These are phyloP conservation scores for Styela clava DNA, from an alignment of 23 tunicate species.

Conservation along the genomic window DNA sequence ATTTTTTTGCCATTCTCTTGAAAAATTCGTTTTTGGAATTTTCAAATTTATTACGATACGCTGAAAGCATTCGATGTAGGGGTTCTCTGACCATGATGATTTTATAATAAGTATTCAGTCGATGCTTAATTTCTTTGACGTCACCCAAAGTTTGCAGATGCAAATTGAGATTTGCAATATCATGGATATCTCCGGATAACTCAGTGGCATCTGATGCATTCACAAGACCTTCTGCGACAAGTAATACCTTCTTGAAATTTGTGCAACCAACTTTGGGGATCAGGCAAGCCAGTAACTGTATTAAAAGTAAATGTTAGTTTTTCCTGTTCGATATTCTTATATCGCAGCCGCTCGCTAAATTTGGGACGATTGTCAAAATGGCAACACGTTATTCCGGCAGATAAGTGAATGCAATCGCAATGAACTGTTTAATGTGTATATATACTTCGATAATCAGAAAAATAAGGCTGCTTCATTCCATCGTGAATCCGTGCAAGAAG, in stretches of 20 bases:
- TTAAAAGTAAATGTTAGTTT: not conserved
- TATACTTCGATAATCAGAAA: no score
- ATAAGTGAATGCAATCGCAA: not conserved
- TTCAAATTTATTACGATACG: not conserved
- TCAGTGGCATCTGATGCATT: not conserved
- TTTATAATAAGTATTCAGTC: conserved; percentile 14
- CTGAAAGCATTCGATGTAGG: not conserved
- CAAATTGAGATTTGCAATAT: not conserved
- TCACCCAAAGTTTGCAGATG: not conserved
- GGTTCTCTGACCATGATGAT: conserved; percentile 25
- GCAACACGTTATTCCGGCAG: not conserved
- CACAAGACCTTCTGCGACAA: not conserved
- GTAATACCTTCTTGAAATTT: not conserved
- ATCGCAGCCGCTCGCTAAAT: not conserved
- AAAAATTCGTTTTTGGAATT: not conserved
- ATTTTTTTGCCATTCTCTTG: not conserved
- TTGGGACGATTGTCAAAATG: not conserved
- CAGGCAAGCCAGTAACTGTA: not conserved
- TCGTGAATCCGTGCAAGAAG: no score
- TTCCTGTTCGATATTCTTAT: no score
- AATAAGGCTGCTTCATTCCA: no score
- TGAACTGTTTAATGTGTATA: no score
- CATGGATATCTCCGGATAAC: not conserved
- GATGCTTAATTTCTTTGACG: not conserved
- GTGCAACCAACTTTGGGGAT: conserved; percentile 9